Evolutionary conservation across 2,797 vertebrate species (phyloP).

Genomic region (Xiphorhynchus erythropygius): DNA sequence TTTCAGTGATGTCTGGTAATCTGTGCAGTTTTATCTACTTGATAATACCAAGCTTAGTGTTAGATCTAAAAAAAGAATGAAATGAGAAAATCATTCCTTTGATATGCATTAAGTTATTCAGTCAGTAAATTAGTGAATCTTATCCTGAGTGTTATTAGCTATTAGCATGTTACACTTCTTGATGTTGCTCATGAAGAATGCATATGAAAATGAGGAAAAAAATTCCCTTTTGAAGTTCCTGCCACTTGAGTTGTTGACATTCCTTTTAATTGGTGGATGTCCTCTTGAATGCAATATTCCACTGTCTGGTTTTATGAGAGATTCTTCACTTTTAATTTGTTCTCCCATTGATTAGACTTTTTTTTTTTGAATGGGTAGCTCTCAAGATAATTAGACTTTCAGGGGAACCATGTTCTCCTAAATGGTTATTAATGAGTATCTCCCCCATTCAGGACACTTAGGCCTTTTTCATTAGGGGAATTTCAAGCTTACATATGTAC

Average conservation of each 20-base stretch:
- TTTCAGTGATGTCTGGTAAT: constrained; percentile 1
- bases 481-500: not conserved
- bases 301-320: constrained; percentile 15
- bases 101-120: constrained; percentile 55
- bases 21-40: not conserved
- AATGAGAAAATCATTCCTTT: constrained; percentile 50
- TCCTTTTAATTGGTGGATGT: constrained; percentile 41
- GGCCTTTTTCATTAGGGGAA: not conserved
- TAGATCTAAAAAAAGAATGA: constrained; percentile 28
- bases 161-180: constrained; percentile 51
- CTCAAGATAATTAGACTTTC: constrained; percentile 25
- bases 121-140: constrained; percentile 50
- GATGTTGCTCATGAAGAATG: constrained; percentile 44
- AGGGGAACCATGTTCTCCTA: not conserved
- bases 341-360: constrained; percentile 8
- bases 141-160: constrained; percentile 44
- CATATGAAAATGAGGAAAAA: constrained; percentile 11
- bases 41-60: not conserved
- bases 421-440: not conserved
- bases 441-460: not conserved
- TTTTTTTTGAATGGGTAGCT: not conserved
- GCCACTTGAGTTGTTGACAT: constrained; percentile 47
- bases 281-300: constrained; percentile 6
- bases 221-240: constrained; percentile 45
- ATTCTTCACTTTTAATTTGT: constrained; percentile 20